These are phyloP conservation scores for Styela plicata DNA, from an alignment of 23 tunicate species.

Conservation along the genomic window DNA sequence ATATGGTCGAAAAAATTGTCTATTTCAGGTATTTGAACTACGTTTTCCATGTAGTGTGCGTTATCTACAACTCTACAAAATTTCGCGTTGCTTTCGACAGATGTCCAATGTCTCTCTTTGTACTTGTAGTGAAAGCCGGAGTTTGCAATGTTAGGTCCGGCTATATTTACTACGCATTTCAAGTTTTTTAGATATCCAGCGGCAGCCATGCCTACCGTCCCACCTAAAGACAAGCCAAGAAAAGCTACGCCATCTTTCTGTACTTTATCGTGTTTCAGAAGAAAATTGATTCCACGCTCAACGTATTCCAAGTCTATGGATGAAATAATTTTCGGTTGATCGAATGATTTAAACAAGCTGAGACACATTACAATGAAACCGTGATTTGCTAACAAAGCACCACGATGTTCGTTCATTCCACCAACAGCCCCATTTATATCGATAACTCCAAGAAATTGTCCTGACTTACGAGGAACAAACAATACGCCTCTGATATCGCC, in stretches of 20 bases:
- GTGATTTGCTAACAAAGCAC: background rate
- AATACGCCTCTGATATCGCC: background rate
- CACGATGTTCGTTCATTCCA: background rate
- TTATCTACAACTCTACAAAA: background rate
- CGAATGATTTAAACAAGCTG: background rate
- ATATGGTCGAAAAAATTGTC: background rate
- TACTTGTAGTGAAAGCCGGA: background rate
- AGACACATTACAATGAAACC: background rate
- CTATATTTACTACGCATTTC: background rate
- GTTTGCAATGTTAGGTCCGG: background rate
- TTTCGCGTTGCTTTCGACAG: background rate
- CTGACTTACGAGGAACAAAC: slow-evolving; percentile 6
- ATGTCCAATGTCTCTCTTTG: slow-evolving; percentile 1
- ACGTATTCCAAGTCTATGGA: slow-evolving; percentile 22
- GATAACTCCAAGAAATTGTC: background rate
- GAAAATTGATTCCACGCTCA: slow-evolving; percentile 11
- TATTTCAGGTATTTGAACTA: background rate
- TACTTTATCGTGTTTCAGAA: background rate
- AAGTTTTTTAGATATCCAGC: background rate
- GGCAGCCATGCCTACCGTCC: background rate
- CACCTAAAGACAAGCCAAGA: slow-evolving; percentile 2
- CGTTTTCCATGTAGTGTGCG: background rate
- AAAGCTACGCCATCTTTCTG: slow-evolving; percentile 1
- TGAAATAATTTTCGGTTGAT: background rate
- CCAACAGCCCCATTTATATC: slow-evolving; percentile 6